Conservation (phyloP, 1,140 invertebrate species). For the Drosophila pandora region DNA sequence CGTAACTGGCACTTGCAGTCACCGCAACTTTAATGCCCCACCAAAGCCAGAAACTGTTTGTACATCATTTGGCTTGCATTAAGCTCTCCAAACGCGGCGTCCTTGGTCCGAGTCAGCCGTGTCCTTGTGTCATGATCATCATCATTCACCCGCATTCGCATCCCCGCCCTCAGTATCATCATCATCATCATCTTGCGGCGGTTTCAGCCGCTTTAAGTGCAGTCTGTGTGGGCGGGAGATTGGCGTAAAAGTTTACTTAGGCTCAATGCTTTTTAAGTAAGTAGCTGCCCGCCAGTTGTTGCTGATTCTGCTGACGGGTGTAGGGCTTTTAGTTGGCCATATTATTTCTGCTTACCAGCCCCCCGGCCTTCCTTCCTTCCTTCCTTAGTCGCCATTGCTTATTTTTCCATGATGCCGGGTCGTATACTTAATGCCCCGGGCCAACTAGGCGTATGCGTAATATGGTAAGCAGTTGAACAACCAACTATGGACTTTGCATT, state of each 20-base stretch:
- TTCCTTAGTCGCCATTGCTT: neutral
- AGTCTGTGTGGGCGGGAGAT: slow-evolving; percentile 46
- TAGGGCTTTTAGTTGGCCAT: slow-evolving; percentile 74
- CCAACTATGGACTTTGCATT: slow-evolving; percentile 35
- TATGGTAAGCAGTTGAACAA: slow-evolving; percentile 48
- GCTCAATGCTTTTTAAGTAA: slow-evolving; percentile 81
- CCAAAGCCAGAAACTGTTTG: slow-evolving; percentile 55
- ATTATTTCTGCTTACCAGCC: slow-evolving; percentile 55
- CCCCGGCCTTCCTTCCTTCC: neutral
- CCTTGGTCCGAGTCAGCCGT: slow-evolving; percentile 33
- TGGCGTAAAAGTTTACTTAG: slow-evolving; percentile 79
- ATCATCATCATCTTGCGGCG: slow-evolving; percentile 26
- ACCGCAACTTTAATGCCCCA: slow-evolving; percentile 63
- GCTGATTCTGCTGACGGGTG: slow-evolving; percentile 53
- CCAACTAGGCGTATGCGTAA: slow-evolving; percentile 47
- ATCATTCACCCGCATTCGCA: neutral
- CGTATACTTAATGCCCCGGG: slow-evolving; percentile 61
- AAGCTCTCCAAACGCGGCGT: slow-evolving; percentile 52
- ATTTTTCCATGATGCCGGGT: slow-evolving; percentile 19
- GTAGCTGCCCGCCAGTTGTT: slow-evolving; percentile 66
- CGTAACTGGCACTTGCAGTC: slow-evolving; percentile 58
- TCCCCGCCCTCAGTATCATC: neutral
- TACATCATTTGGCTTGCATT: slow-evolving; percentile 78
- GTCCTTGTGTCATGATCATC: slow-evolving; percentile 41
- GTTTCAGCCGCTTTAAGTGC: slow-evolving; percentile 65